These are phyloP conservation scores for Meteorus cinctellus DNA, from an alignment of 2,888 invertebrate genomes.

Conservation along the genomic window DNA sequence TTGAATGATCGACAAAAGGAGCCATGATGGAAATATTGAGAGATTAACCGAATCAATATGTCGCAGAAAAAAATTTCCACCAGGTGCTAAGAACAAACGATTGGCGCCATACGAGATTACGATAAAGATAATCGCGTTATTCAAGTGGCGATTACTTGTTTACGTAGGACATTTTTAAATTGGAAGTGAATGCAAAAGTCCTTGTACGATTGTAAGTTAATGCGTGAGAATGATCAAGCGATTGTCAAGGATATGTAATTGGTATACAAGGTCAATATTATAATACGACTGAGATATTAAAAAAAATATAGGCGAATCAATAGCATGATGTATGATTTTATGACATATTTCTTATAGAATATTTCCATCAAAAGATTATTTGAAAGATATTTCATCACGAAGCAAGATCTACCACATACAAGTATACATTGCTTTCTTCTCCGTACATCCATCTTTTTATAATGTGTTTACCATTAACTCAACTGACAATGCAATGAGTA, in stretches of 20 bases:
- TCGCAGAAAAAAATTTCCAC: slow-evolving; percentile 21
- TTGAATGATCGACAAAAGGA: background rate
- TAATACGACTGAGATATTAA: background rate
- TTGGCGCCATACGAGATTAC: slow-evolving; percentile 34
- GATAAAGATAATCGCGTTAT: slow-evolving; percentile 6
- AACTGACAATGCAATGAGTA: background rate
- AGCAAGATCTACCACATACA: background rate
- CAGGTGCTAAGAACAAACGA: slow-evolving; percentile 33
- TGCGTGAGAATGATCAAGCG: slow-evolving; percentile 18
- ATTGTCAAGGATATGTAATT: slow-evolving; percentile 28
- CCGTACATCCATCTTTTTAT: background rate
- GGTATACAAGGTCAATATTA: slow-evolving; percentile 12
- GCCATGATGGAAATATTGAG: background rate
- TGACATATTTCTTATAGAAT: background rate
- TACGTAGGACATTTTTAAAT: slow-evolving; percentile 6
- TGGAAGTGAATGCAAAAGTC: slow-evolving; percentile 21
- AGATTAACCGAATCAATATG: background rate
- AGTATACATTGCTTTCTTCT: background rate
- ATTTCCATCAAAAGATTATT: background rate
- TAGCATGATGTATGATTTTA: background rate
- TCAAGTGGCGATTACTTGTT: background rate
- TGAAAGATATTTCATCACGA: background rate
- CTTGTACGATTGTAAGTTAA: slow-evolving; percentile 7
- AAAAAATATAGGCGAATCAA: background rate
- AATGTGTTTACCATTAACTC: background rate